Conservation (phyloP, 1,140 invertebrate species). For the Anastatus disparis region DNA sequence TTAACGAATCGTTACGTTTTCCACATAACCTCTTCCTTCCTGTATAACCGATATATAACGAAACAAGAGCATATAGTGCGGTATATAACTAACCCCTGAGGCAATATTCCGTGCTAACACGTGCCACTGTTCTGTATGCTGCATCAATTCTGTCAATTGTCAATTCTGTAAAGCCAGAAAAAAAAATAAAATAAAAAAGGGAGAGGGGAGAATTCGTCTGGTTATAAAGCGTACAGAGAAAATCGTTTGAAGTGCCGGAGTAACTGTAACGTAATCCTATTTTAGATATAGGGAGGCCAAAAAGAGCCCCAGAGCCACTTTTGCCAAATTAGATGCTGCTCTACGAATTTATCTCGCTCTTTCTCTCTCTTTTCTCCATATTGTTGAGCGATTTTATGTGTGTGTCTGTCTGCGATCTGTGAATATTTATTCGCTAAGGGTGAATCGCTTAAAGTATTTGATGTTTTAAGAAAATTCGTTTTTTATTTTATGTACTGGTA, state of each 20-base stretch:
- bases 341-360: slow-evolving; percentile 37
- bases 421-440: too few species aligned
- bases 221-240: not conserved
- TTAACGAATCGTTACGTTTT: slow-evolving; percentile 31
- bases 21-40: too few species aligned
- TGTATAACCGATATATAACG: too few species aligned
- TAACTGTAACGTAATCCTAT: slow-evolving; percentile 26
- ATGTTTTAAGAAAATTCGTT: slow-evolving; percentile 2
- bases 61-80: slow-evolving; percentile 23
- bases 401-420: not conserved
- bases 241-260: slow-evolving; percentile 36
- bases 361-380: not conserved
- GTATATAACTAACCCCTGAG: not conserved
- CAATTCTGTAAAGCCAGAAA: slow-evolving; percentile 23
- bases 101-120: slow-evolving; percentile 23
- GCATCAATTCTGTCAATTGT: slow-evolving; percentile 42
- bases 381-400: too few species aligned
- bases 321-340: slow-evolving; percentile 38
- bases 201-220: not conserved
- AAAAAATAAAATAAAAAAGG: too few species aligned
- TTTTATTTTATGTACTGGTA: not conserved
- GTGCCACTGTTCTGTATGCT: slow-evolving; percentile 4
- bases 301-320: slow-evolving; percentile 32
- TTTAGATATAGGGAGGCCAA: slow-evolving; percentile 10
- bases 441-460: too few species aligned